Percentiles rank a stretch among this genome's conserved stretches.
Evolutionary conservation across 2,113 vertebrate species (phyloP).

Genomic region (Mesoclemmys tuberculata): DNA sequence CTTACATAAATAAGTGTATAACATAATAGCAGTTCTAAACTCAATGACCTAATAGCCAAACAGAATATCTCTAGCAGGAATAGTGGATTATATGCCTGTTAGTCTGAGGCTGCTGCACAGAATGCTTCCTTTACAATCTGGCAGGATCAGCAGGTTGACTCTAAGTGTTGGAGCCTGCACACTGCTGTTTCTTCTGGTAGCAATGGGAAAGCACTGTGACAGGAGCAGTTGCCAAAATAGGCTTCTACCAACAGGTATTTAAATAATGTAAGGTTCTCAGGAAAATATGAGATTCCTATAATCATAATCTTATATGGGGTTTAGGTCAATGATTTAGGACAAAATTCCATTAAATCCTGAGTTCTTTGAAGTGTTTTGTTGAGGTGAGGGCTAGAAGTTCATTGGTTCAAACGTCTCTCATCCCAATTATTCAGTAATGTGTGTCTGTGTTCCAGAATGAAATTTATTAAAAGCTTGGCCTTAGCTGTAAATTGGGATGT

Average conservation of each 20-base stretch:
- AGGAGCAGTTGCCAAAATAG: background rate
- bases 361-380: background rate
- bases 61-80: background rate
- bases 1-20: background rate
- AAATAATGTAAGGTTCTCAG: background rate
- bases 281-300: background rate
- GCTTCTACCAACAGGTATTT: background rate
- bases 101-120: background rate
- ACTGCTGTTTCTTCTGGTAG: background rate
- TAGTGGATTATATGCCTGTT: background rate
- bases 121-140: background rate
- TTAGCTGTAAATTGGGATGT: background rate
- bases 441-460: background rate
- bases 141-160: background rate
- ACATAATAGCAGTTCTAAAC: background rate
- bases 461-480: background rate
- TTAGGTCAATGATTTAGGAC: background rate
- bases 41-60: background rate
- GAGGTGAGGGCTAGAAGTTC: background rate
- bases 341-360: background rate
- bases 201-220: background rate
- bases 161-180: background rate
- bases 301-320: background rate
- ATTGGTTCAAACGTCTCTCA: background rate
- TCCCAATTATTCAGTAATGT: background rate